Base-by-base conservation (phyloP, 2,797 vertebrate genomes). In the Tenualosa ilisha region DNA sequence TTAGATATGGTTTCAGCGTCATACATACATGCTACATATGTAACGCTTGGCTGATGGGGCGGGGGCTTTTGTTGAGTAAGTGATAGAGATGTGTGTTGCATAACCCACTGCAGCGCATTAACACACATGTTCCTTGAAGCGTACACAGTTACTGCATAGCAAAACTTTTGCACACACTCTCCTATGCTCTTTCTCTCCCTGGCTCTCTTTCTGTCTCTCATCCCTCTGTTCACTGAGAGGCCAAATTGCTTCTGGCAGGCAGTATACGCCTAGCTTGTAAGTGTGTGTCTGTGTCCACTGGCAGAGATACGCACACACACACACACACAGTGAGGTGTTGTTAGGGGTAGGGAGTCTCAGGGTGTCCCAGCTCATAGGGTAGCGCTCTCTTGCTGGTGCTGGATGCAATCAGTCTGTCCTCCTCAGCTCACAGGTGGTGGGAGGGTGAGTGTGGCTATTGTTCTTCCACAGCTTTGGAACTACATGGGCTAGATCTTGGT, bases 91-190 rank as follows among this genome's bases (percentile, higher is more conserved):
- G 72, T 46, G 72, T 79, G 40, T 20, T 94, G 93, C 87, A 86
- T 95, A 93, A 94, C 88, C 89, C 56, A 49, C 92, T 90, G 93
- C 92, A 93, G 88, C 75, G 49, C 88, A 86, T 93, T 92, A 92
- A 91, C 93, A 92, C 92, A 92, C 88, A 91, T 94, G 91, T 89
- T 89, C 87, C 9, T 51, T 91, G 51, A 91, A 91, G 93, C 92
- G 88, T 92, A 89, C 85, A 87, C 85, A 88, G 88, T 12, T 87
- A 88, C 88, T 81, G 88, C 91, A 87, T 83, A 87, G 84, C 7
- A 22, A 46, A 79, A 43, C 72, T 22, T 46, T 43, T 46, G 17
- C 37, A 12, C 4, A 49, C 46, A 49, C 46, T 49, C 4, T 49
- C 46, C 4, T 49, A 49, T 31, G 31, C 46, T 46, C 46, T 46